phyloP scores from a whole-genome alignment of 2,113 vertebrate species.

The Marmota flaviventris region DNA sequence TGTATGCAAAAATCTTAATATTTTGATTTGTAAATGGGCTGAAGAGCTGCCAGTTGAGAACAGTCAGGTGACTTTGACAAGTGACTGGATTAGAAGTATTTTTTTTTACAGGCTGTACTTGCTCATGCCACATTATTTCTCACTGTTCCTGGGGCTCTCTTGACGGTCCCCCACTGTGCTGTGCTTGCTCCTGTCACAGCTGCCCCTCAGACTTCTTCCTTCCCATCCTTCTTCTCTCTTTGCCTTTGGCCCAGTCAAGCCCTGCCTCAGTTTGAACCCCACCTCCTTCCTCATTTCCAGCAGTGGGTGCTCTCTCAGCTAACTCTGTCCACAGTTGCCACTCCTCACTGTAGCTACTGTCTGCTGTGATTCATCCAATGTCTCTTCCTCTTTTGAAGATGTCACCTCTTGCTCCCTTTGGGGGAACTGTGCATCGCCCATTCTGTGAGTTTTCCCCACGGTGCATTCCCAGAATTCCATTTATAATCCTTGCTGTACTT shows the following conservation, averaged over 20 bases:
- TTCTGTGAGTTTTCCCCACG: neutral
- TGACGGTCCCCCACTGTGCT: fast-evolving
- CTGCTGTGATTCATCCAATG: neutral
- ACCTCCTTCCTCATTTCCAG: neutral
- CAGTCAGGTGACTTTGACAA: neutral
- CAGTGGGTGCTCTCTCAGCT: too few species aligned
- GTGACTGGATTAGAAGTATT: neutral
- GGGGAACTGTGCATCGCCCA: neutral
- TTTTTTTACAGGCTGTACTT: neutral
- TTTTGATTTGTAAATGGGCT: neutral
- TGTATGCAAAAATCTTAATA: neutral
- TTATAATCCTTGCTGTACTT: neutral
- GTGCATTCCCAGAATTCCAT: neutral
- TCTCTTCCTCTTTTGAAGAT: neutral
- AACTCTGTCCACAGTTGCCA: neutral
- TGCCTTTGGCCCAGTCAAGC: neutral
- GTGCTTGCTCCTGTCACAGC: neutral
- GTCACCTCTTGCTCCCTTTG: neutral
- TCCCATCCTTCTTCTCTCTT: neutral
- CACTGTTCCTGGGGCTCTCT: neutral
- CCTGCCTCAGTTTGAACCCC: neutral
- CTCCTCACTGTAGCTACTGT: neutral
- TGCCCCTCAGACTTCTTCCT: neutral
- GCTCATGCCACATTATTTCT: neutral
- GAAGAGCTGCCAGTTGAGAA: neutral